Base-by-base conservation (phyloP, 2,797 vertebrate genomes). In the Agapornis canus region DNA sequence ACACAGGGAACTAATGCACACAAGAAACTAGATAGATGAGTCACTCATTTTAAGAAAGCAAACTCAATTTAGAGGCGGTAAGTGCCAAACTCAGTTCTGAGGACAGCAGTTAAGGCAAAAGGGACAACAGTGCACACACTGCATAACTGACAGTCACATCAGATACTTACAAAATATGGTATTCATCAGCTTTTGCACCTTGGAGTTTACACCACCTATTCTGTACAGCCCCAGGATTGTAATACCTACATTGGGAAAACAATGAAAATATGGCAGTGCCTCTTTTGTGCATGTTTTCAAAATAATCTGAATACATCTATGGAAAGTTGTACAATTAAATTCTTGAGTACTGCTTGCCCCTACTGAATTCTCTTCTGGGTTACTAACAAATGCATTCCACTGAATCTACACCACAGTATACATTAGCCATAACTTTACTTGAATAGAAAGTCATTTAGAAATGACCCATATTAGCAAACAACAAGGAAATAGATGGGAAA, bases 171-270 rank as follows among this genome's bases (percentile, higher is more conserved):
- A 99, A 97, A 99, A 99, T 54, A 98, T 97, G 12, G 99, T 99
- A 45, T 98, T 99, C 99, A 99, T 99, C 93, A 99, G 98, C 96
- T 99, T 99, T 97, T 99, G 99, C 8, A 99, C 99, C 97, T 99
- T 99, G 63, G 99, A 99, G 96, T 99, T 99, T 72, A 99, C 99
- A 6, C 99, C 99, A 90, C 99, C 99, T 91, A 99, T 99, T 97
- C 99, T 98, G 98, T 99, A 99, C 39, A 99, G 98, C 4, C 99
- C 99, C 98, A 99, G 98, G 51, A 99, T 98, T 63, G 98, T 99
- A 92, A 99, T 98, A 47, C 99, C 99, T 99, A 87, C 7, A 14
- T 89, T 79, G 60, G 54, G 47, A 90, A 89, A 56, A 59, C 31
- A 89, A 82, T 56, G 18, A 51, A 79, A 76, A 80, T 13, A 68